Conservation (phyloP, 2,113 vertebrate species). For the Forbesichthys agassizii region DNA sequence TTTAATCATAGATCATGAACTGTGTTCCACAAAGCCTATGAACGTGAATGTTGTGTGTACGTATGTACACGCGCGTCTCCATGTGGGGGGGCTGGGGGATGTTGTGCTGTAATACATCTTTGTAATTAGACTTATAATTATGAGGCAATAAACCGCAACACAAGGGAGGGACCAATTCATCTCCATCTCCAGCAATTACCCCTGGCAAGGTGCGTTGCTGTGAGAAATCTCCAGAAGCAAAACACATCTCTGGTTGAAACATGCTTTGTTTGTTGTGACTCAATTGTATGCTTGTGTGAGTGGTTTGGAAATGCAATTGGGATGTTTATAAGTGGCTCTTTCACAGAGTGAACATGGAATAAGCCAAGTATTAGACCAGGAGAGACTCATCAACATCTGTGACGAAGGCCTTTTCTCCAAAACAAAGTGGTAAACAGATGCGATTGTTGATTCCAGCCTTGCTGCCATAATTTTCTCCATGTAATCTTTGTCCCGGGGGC, state of each 20-base stretch:
- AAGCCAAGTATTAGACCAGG: too few relatives aligned
- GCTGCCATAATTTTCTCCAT: background rate
- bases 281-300: background rate
- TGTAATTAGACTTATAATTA: slow-evolving; percentile 77
- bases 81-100: too few relatives aligned
- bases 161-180: slow-evolving; percentile 48
- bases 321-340: background rate
- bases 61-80: background rate
- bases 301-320: background rate
- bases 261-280: background rate
- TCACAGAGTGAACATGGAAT: background rate
- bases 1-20: slow-evolving; percentile 63
- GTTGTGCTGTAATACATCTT: slow-evolving; percentile 62
- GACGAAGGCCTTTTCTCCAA: background rate
- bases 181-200: slow-evolving; percentile 60
- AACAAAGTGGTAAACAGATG: slow-evolving; percentile 8
- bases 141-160: slow-evolving; percentile 70
- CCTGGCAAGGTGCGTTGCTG: slow-evolving; percentile 44
- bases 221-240: slow-evolving; percentile 57
- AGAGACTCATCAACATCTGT: background rate
- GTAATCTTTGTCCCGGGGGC: slow-evolving; percentile 1
- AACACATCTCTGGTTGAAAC: slow-evolving; percentile 20
- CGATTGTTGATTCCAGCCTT: slow-evolving; percentile 27
- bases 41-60: slow-evolving; percentile 33
- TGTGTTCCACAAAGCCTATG: slow-evolving; percentile 41